phyloP scores from a whole-genome alignment of 1,140 invertebrate genomes.

The Popillia japonica region DNA sequence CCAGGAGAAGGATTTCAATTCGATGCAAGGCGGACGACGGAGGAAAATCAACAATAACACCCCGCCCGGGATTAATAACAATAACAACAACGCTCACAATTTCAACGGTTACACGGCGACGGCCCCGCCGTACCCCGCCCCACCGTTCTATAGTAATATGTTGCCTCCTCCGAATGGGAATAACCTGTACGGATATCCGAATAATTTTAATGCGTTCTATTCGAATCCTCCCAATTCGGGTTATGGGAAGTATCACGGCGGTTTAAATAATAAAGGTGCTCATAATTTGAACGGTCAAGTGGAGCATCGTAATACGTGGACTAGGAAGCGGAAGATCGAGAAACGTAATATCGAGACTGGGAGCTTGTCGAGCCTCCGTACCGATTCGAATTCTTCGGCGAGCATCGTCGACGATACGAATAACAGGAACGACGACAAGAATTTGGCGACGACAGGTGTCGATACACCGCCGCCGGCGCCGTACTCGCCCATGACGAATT shows the following conservation, averaged over 20 bases:
- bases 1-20: constrained; percentile 56
- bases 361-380: constrained; percentile 48
- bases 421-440: constrained; percentile 47
- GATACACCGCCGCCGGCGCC: constrained; percentile 46
- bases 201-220: constrained; percentile 1
- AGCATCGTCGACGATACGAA: constrained; percentile 45
- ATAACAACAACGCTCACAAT: constrained; percentile 5
- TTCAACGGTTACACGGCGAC: constrained; percentile 20
- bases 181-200: not conserved
- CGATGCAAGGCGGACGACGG: constrained; percentile 57
- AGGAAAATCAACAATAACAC: constrained; percentile 43
- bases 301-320: constrained; percentile 16
- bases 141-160: constrained; percentile 2
- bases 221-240: not conserved
- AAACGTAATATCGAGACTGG: constrained; percentile 45
- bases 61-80: constrained; percentile 24
- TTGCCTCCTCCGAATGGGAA: not conserved
- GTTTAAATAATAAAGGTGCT: not conserved
- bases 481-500: constrained; percentile 44
- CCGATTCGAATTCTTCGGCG: constrained; percentile 53
- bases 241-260: not conserved
- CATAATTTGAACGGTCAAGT: constrained; percentile 11
- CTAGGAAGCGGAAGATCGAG: not conserved
- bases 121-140: not conserved
- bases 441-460: constrained; percentile 34